Percentiles rank a stretch among this genome's conserved stretches.
These are phyloP conservation scores for Cliona cf. orientalis DNA, from an alignment of 37 sponge, comb jelly and placozoan genomes.

Conservation along the genomic window DNA sequence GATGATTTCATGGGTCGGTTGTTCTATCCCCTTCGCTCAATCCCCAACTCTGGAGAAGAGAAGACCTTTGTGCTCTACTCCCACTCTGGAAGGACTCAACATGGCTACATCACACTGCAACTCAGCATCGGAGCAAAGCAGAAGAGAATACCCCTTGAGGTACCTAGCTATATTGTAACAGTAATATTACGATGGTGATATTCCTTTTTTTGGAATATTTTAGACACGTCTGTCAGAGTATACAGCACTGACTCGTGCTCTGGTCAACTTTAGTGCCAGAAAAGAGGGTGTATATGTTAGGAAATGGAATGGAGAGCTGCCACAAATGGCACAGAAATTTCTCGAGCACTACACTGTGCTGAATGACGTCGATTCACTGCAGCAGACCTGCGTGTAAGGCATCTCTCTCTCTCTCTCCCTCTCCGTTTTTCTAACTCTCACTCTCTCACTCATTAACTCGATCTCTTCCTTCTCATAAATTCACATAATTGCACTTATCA, in stretches of 20 bases:
- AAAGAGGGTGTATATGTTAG: slow-evolving; percentile 10
- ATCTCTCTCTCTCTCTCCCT: too few relatives aligned
- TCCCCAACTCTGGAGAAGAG: slow-evolving; percentile 21
- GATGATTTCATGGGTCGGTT: slow-evolving; percentile 71
- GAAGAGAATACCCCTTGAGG: neutral
- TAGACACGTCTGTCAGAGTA: slow-evolving; percentile 11
- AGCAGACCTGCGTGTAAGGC: slow-evolving; percentile 41
- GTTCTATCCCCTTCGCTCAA: slow-evolving; percentile 30
- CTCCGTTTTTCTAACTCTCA: neutral
- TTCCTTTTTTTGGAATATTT: neutral
- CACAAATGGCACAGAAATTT: slow-evolving; percentile 3
- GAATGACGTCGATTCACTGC: slow-evolving; percentile 34
- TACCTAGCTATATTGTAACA: too few relatives aligned
- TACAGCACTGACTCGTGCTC: slow-evolving; percentile 4
- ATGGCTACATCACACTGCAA: slow-evolving; percentile 26
- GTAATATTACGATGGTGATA: too few relatives aligned
- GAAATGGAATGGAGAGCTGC: slow-evolving; percentile 32
- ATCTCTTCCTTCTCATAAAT: neutral
- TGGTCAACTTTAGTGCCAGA: slow-evolving; percentile 17
- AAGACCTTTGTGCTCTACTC: slow-evolving; percentile 41
- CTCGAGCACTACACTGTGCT: slow-evolving; percentile 38
- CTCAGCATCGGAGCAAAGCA: slow-evolving; percentile 13
- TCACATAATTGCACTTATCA: too few relatives aligned
- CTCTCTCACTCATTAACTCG: neutral
- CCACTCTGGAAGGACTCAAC: slow-evolving; percentile 35